Evolutionary conservation across 1,140 invertebrate species (phyloP).

Genomic region (Heliconius melpomene): DNA sequence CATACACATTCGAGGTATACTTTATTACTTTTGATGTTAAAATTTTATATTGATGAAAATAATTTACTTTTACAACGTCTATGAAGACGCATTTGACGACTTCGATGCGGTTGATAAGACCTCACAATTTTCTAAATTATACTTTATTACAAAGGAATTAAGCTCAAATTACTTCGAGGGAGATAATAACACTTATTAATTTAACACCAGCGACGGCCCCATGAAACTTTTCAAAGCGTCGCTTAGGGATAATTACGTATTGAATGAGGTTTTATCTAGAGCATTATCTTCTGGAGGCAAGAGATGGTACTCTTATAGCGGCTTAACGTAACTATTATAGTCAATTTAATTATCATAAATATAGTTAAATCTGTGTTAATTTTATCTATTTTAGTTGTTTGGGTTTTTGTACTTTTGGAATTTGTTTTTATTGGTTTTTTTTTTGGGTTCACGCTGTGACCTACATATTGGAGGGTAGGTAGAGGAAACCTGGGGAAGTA

Average conservation of each 20-base stretch:
- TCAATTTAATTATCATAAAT: slow-evolving; percentile 14
- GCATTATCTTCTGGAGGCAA: slow-evolving; percentile 21
- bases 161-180: background rate
- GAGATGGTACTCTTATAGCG: slow-evolving; percentile 16
- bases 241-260: slow-evolving; percentile 38
- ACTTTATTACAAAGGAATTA: slow-evolving; percentile 2
- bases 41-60: slow-evolving; percentile 36
- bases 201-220: slow-evolving; percentile 28
- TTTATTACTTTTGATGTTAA: slow-evolving; percentile 20
- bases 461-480: too few relatives aligned
- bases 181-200: slow-evolving; percentile 31
- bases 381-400: background rate
- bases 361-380: background rate
- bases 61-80: slow-evolving; percentile 35
- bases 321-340: slow-evolving; percentile 14
- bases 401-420: too few relatives aligned
- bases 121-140: slow-evolving; percentile 5
- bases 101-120: slow-evolving; percentile 35
- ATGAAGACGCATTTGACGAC: slow-evolving; percentile 36
- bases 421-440: too few relatives aligned
- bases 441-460: too few relatives aligned
- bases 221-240: slow-evolving; percentile 34
- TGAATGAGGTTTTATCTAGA: slow-evolving; percentile 32
- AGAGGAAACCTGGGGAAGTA: too few relatives aligned
- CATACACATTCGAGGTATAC: background rate